Evolutionary conservation across 2,113 vertebrate genomes (phyloP).

Genomic region (Myocastor coypus): DNA sequence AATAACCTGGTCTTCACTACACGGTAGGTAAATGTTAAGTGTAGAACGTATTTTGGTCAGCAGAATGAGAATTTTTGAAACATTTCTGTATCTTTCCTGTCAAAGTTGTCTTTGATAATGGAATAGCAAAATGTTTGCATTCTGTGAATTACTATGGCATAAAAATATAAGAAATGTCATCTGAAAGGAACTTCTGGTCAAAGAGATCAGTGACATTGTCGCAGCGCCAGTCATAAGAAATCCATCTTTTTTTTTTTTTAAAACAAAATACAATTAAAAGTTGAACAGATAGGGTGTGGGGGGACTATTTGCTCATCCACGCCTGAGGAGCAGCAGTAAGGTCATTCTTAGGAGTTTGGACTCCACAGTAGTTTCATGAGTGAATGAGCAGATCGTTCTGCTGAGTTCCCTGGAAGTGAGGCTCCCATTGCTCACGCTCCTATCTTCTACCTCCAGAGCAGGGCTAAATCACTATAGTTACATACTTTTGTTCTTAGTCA

Average conservation of each 20-base stretch:
- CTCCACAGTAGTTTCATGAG: background rate
- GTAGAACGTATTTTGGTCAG: background rate
- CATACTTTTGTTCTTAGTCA: background rate
- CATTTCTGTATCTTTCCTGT: conserved; percentile 35
- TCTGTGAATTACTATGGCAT: background rate
- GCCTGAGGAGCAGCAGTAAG: background rate
- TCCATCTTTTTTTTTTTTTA: background rate
- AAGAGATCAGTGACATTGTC: background rate
- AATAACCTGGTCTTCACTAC: background rate
- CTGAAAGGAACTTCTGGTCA: background rate
- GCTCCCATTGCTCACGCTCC: fast-evolving
- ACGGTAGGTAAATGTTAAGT: background rate
- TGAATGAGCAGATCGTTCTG: background rate
- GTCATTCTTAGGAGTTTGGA: background rate
- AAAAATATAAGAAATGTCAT: conserved; percentile 30
- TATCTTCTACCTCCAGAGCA: background rate
- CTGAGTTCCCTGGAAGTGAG: background rate
- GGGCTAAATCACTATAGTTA: background rate
- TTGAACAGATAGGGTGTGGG: background rate
- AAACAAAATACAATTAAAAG: background rate
- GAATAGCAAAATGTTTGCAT: conserved; percentile 46
- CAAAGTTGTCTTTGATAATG: conserved; percentile 29
- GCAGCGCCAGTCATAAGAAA: background rate
- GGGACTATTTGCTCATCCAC: background rate
- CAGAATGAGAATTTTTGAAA: conserved; percentile 41